Percentiles rank a stretch among this genome's conserved stretches.
Evolutionary conservation across 1,140 invertebrate species (phyloP).

Genomic region (Drosophila busckii): DNA sequence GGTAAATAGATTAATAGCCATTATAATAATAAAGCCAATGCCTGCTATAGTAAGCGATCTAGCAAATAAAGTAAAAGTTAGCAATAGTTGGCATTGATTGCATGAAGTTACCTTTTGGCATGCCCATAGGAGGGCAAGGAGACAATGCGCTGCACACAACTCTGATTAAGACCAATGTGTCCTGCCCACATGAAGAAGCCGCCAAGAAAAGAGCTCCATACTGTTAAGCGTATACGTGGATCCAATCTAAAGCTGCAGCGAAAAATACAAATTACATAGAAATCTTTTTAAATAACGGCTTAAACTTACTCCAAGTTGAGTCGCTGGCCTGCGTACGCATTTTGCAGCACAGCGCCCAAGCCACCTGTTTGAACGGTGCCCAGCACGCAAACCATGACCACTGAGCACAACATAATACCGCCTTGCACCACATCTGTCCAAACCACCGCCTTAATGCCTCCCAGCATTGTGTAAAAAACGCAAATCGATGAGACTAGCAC

Average conservation of each 20-base stretch:
- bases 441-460: slow-evolving; percentile 91
- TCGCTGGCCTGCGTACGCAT: slow-evolving; percentile 80
- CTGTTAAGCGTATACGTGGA: slow-evolving; percentile 53
- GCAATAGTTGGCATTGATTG: background rate
- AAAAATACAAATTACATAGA: background rate
- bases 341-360: slow-evolving; percentile 82
- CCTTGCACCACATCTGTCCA: slow-evolving; percentile 93
- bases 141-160: slow-evolving; percentile 69
- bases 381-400: slow-evolving; percentile 84
- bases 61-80: background rate
- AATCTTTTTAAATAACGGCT: background rate
- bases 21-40: slow-evolving; percentile 80
- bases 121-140: slow-evolving; percentile 52
- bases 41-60: slow-evolving; percentile 80
- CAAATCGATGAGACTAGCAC: slow-evolving; percentile 86
- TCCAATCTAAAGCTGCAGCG: slow-evolving; percentile 42
- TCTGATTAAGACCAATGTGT: slow-evolving; percentile 66
- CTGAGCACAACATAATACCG: slow-evolving; percentile 86
- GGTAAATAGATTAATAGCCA: slow-evolving; percentile 81
- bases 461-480: slow-evolving; percentile 90
- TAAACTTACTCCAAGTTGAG: slow-evolving; percentile 83
- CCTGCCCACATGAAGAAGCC: slow-evolving; percentile 64
- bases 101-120: slow-evolving; percentile 43
- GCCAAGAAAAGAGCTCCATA: slow-evolving; percentile 47
- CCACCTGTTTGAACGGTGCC: slow-evolving; percentile 85